Conservation (phyloP, 1,140 invertebrate species). For the Ridgeia piscesae region DNA sequence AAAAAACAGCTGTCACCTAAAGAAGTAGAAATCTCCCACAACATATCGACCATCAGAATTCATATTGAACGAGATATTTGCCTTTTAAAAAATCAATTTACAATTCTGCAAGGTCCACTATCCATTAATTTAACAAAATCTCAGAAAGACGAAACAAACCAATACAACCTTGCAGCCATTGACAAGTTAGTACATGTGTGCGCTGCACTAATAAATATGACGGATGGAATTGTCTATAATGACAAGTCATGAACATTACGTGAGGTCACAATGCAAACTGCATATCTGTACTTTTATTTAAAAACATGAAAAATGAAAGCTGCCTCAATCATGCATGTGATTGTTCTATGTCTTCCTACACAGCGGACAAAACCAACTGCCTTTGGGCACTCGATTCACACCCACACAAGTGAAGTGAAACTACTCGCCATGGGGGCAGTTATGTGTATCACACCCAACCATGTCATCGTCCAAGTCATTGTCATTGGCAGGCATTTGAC, state of each 20-base stretch:
- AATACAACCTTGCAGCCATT: neutral
- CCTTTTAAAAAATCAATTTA: slow-evolving; percentile 21
- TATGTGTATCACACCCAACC: too few relatives aligned
- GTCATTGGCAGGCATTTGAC: too few relatives aligned
- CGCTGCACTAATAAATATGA: neutral
- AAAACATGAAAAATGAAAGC: too few relatives aligned
- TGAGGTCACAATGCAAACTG: too few relatives aligned
- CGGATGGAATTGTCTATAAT: slow-evolving; percentile 11
- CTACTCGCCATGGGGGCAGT: too few relatives aligned
- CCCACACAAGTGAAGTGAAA: too few relatives aligned
- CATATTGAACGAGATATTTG: slow-evolving; percentile 34
- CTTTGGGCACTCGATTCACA: too few relatives aligned
- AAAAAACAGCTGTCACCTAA: slow-evolving; percentile 35
- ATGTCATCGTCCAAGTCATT: too few relatives aligned
- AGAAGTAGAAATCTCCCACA: slow-evolving; percentile 31
- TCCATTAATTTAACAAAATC: neutral
- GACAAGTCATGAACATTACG: neutral
- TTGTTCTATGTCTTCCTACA: too few relatives aligned
- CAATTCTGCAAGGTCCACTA: slow-evolving; percentile 8
- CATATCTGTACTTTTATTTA: too few relatives aligned
- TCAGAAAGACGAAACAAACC: neutral
- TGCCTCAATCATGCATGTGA: too few relatives aligned
- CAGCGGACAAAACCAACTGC: too few relatives aligned
- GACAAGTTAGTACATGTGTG: neutral
- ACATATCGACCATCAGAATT: slow-evolving; percentile 30